Percentiles rank a stretch among this genome's conserved stretches.
phyloP scores from a whole-genome alignment of 1,140 invertebrate species.

The Euura saliciscinereae region DNA sequence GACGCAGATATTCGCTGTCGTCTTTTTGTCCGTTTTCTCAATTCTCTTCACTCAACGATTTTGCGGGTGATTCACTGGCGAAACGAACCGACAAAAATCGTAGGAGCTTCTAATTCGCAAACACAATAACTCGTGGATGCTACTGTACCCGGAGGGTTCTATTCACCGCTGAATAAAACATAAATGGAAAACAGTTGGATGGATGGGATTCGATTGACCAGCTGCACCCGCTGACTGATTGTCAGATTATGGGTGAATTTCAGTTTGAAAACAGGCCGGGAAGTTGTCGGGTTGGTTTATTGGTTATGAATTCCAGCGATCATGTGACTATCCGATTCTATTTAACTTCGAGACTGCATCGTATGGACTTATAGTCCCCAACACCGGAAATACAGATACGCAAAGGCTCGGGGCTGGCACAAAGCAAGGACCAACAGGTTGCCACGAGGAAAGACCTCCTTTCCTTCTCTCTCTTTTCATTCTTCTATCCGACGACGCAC shows the following conservation, averaged over 20 bases:
- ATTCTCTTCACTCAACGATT: too few relatives aligned
- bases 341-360: too few relatives aligned
- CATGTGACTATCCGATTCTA: too few relatives aligned
- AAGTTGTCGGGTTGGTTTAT: too few relatives aligned
- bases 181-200: slow-evolving; percentile 8
- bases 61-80: too few relatives aligned
- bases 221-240: not conserved
- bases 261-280: too few relatives aligned
- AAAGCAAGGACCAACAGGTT: not conserved
- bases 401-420: not conserved
- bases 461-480: not conserved
- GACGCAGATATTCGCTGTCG: too few relatives aligned
- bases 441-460: not conserved
- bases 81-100: not conserved
- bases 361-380: not conserved
- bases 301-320: too few relatives aligned
- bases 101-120: not conserved
- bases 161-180: slow-evolving; percentile 11
- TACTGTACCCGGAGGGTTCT: not conserved
- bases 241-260: too few relatives aligned
- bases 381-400: not conserved
- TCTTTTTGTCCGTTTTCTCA: too few relatives aligned
- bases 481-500: not conserved
- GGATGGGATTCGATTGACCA: not conserved
- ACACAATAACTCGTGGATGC: not conserved